These are phyloP conservation scores for Heliconius hortense DNA, from an alignment of 2,888 invertebrate genomes.

Conservation along the genomic window DNA sequence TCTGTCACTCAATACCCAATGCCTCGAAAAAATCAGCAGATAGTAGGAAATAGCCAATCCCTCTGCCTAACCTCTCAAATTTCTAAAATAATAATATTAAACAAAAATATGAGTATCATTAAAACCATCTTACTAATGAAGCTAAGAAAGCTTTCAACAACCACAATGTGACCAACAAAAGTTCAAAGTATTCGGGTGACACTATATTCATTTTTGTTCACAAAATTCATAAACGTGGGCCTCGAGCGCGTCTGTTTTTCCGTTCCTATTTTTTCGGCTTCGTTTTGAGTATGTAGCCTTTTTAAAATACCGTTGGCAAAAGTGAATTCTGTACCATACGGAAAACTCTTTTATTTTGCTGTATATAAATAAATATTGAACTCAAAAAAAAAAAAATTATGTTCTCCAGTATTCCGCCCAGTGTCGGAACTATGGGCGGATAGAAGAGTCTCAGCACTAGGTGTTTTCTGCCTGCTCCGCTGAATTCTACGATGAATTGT, in stretches of 20 bases:
- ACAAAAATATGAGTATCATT: neutral
- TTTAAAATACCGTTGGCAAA: conserved; percentile 20
- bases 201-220: conserved; percentile 14
- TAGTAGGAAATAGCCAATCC: too few relatives aligned
- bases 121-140: neutral
- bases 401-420: neutral
- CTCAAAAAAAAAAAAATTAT: neutral
- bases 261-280: conserved; percentile 17
- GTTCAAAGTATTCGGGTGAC: conserved; percentile 3
- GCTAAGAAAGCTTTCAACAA: neutral
- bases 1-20: too few relatives aligned
- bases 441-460: neutral
- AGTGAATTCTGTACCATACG: conserved; percentile 6
- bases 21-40: too few relatives aligned
- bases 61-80: neutral
- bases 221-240: conserved; percentile 15
- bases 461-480: neutral
- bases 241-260: conserved; percentile 10
- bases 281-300: conserved; percentile 15
- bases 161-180: neutral
- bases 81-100: neutral
- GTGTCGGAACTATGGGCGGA: neutral
- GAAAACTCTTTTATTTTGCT: neutral
- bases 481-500: too few relatives aligned
- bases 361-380: too few relatives aligned